Evolutionary conservation across 2,113 vertebrate genomes (phyloP).

Genomic region (Psittacus erithacus): DNA sequence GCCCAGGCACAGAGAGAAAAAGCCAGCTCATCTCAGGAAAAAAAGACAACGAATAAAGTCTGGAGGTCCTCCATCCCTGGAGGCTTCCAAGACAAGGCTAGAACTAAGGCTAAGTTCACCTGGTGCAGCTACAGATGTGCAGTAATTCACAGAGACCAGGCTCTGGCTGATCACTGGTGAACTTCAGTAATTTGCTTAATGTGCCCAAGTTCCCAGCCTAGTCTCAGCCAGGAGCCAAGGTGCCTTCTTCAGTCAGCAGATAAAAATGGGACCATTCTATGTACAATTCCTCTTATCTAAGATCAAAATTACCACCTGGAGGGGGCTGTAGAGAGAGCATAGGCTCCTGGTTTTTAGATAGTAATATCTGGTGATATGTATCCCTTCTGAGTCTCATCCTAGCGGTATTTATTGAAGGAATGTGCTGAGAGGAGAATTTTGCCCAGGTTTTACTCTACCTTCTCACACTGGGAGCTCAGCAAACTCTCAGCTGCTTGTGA

Average conservation of each 20-base stretch:
- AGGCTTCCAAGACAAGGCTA: not conserved
- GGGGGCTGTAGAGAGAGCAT: not conserved
- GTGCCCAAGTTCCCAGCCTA: not conserved
- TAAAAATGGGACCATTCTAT: not conserved
- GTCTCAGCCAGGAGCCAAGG: not conserved
- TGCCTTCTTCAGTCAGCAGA: not conserved
- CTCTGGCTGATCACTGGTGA: not conserved
- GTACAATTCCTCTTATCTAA: not conserved
- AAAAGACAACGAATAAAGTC: not conserved
- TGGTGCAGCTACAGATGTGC: not conserved
- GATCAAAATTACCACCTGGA: not conserved
- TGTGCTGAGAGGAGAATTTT: not conserved
- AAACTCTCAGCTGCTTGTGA: not conserved
- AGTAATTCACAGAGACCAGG: not conserved
- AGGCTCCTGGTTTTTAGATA: not conserved
- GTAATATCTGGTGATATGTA: not conserved
- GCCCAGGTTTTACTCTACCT: not conserved
- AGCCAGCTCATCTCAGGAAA: not conserved
- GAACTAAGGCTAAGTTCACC: not conserved
- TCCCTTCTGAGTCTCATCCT: not conserved
- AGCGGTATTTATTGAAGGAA: not conserved
- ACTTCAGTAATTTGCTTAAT: rapidly evolving
- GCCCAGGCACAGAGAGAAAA: not conserved
- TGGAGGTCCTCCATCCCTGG: not conserved
- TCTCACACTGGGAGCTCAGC: not conserved